Evolutionary conservation across 2,113 vertebrate species (phyloP), one percentile per base, ranked within the genome.

Genomic region (Eublepharis macularius): DNA sequence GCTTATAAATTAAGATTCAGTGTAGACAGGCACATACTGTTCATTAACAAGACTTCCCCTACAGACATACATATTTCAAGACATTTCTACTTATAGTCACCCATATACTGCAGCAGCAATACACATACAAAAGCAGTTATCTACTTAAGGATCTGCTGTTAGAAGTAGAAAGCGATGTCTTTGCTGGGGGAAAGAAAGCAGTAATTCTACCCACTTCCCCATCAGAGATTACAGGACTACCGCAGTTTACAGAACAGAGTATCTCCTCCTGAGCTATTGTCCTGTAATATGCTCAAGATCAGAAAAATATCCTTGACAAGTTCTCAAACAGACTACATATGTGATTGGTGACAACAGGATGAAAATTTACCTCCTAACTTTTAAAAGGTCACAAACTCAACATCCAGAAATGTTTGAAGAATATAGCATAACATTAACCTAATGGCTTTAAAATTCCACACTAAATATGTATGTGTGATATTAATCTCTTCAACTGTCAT

Each of bases 1-100:
- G 86, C 45, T 84, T 74, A 11, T 39, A 3, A 26, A 87, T 70
- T 86, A 87, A 65, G 70, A 79, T 60, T 83, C 51, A 89, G 73
- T 86, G 83, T 26, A 81, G 89, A 91, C 81, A 90, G 17, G 1
- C 47, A 72, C 9, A 74, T 0, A 65, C 17, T 43, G 17, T 32
- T 73, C 16, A 65, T 21, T 17, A 69, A 2, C 26, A 69, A 65
- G 29, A 68, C 16, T 6, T 41, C 13, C 11, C n/a, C 10, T 11
- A 29, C 12, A 81, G 29, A 57, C 32, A 70, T 47, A 51, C 21
- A 26, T 9, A 76, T 51, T 81, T 51, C 17, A 24, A 6, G 49
- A 47, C 16, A 66, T 73, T 82, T 72, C 49, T 43, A 7, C 54
- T 54, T 72, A 54, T 68, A 70, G 45, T 34, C 49, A 39, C 41